A percentile compares a stretch with the other conserved stretches of the same genome.
Conservation (phyloP, 2,888 invertebrate species). For the Gerris lacustris region DNA sequence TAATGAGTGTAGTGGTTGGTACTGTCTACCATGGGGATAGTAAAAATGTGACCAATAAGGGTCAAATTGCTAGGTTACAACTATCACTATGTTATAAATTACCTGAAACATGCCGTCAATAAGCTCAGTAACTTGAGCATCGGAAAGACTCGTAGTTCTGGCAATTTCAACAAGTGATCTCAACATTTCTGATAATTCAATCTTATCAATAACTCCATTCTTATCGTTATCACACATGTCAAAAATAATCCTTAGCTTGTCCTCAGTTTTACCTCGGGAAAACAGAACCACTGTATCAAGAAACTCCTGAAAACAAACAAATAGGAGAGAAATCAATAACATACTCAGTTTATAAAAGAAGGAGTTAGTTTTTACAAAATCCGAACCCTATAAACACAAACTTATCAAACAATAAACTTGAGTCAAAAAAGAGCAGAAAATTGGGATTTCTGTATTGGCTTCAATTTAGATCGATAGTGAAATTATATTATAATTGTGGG, state of each 20-base stretch:
- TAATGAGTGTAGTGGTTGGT: too few species aligned
- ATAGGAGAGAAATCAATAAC: constrained; percentile 4
- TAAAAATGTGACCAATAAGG: too few species aligned
- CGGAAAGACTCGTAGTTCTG: constrained; percentile 75
- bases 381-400: too few species aligned
- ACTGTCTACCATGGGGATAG: too few species aligned
- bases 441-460: too few species aligned
- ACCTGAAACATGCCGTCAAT: constrained; percentile 89
- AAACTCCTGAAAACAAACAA: constrained; percentile 54
- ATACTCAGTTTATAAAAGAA: neutral
- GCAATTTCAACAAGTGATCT: constrained; percentile 86
- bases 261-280: constrained; percentile 83
- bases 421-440: too few species aligned
- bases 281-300: constrained; percentile 85
- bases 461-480: too few species aligned
- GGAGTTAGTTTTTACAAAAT: too few species aligned
- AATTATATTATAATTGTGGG: too few species aligned
- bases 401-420: too few species aligned
- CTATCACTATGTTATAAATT: constrained; percentile 31
- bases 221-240: constrained; percentile 96
- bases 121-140: constrained; percentile 79
- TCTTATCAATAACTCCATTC: constrained; percentile 87
- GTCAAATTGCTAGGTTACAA: too few species aligned
- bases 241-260: constrained; percentile 85
- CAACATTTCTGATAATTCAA: constrained; percentile 85